Base-by-base conservation (phyloP, 2,113 vertebrate genomes). In the Grammomys surdaster region DNA sequence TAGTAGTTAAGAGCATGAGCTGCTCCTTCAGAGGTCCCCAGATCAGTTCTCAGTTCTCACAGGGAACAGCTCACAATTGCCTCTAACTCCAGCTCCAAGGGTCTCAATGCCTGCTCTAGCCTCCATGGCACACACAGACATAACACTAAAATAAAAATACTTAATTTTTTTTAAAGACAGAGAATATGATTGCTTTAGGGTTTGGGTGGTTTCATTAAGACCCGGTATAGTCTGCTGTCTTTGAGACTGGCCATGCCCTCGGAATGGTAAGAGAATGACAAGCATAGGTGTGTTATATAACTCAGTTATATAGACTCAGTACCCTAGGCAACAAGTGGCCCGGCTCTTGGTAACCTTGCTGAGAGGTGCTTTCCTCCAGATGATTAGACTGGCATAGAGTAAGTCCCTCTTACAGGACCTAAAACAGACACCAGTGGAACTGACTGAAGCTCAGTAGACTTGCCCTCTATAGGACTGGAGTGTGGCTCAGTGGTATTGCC, bases 171-270 rank as follows among this genome's bases (percentile, higher is more conserved):
- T 58, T 17, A 19, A 43, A 63, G 24, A 84, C 43, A 77, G 75
- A 76, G 43, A 77, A 48, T 16, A 4, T 26, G 7, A 84, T 84
- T 82, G 58, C n/a, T 84, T 84, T 84, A 43, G 56, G 40, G 43
- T 63, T 82, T 89, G 36, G 75, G 31, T 40, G 9, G 10, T 94
- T 69, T 96, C 75, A 65, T n/a, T 88, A 24, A 89, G 93, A 88
- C 46, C 31, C 46, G 81, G 33, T 17, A 22, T 85, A 51, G 81
- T 63, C 56, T 95, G 43, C 90, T 93, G 0, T 82, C n/a, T 77
- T 93, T 87, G 43, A 67, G 54, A 28, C 81, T 88, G 85, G 40
- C 31, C 88, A 73, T 75, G 24, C 91, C 93, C 75, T 96, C 72
- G 88, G 40, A 75, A 58, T 65, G 58, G 58, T 80, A 36, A 28